Evolutionary conservation across 1,140 invertebrate genomes (phyloP).

Genomic region (Diorhabda sublineata): DNA sequence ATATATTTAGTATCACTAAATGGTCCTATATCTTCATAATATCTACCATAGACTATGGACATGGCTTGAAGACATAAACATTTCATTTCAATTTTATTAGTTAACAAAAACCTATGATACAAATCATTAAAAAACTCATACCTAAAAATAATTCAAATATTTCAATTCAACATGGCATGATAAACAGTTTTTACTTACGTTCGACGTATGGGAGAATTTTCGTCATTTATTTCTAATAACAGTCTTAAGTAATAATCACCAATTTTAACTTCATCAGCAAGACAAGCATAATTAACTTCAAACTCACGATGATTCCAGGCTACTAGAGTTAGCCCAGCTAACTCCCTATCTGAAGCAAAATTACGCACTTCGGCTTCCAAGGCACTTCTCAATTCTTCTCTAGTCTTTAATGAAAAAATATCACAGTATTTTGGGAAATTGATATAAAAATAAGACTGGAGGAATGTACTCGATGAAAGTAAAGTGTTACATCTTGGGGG

Average conservation of each 20-base stretch:
- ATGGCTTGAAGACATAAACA: slow-evolving; percentile 97
- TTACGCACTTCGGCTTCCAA: slow-evolving; percentile 91
- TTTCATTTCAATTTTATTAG: slow-evolving; percentile 76
- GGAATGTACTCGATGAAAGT: too few species aligned
- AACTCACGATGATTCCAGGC: slow-evolving; percentile 99
- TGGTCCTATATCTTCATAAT: slow-evolving; percentile 93
- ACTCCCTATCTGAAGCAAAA: slow-evolving; percentile 86
- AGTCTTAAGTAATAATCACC: slow-evolving; percentile 97
- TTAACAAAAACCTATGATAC: slow-evolving; percentile 94
- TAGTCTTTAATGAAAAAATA: slow-evolving; percentile 58
- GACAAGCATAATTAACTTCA: slow-evolving; percentile 87
- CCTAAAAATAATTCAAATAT: slow-evolving; percentile 50
- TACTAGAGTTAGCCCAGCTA: slow-evolving; percentile 74
- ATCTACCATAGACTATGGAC: slow-evolving; percentile 94
- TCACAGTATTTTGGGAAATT: neutral
- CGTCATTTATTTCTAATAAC: slow-evolving; percentile 83
- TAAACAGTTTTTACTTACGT: slow-evolving; percentile 60
- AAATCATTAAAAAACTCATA: slow-evolving; percentile 98
- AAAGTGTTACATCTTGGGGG: too few species aligned
- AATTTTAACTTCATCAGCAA: slow-evolving; percentile 95
- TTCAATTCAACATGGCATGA: neutral
- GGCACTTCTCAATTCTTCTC: slow-evolving; percentile 89
- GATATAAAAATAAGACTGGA: too few species aligned
- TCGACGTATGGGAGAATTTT: slow-evolving; percentile 80
- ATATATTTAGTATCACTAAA: slow-evolving; percentile 98